Evolutionary conservation across 2,113 vertebrate genomes (phyloP).

Genomic region (Brienomyrus brachyistius): DNA sequence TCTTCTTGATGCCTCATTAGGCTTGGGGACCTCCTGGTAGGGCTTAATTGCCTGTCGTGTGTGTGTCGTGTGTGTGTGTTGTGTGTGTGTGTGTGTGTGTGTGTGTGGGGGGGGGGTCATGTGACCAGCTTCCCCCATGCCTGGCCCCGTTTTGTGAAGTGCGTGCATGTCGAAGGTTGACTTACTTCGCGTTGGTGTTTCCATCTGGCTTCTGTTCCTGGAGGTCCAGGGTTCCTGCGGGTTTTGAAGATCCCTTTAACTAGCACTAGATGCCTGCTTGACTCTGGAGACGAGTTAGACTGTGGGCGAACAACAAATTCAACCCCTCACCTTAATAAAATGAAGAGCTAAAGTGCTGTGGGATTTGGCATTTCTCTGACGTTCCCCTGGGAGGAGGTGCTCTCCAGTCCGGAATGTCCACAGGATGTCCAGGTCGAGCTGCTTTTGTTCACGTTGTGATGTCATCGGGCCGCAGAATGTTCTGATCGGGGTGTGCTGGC

Average conservation of each 20-base stretch:
- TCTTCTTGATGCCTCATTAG: conserved; percentile 14
- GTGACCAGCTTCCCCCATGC: neutral
- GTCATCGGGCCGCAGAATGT: neutral
- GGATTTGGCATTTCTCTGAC: neutral
- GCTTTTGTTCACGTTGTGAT: conserved; percentile 4
- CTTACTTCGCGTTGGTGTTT: too few relatives aligned
- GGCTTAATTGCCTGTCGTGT: neutral
- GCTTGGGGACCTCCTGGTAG: neutral
- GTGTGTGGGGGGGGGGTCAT: neutral
- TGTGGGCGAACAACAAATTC: neutral
- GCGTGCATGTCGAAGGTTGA: neutral
- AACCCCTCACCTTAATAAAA: neutral
- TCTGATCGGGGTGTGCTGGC: neutral
- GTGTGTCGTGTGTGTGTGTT: too few relatives aligned
- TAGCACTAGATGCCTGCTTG: neutral
- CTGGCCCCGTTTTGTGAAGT: neutral
- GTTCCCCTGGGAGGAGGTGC: too few relatives aligned
- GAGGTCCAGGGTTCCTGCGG: neutral
- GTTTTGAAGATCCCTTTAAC: neutral
- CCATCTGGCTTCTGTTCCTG: neutral
- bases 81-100: too few relatives aligned
- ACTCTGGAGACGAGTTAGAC: neutral
- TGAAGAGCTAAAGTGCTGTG: neutral
- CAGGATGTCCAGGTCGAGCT: neutral
- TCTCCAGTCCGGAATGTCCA: too few relatives aligned